Conservation (phyloP, 2,113 vertebrate genomes). For the Apteryx mantelli region DNA sequence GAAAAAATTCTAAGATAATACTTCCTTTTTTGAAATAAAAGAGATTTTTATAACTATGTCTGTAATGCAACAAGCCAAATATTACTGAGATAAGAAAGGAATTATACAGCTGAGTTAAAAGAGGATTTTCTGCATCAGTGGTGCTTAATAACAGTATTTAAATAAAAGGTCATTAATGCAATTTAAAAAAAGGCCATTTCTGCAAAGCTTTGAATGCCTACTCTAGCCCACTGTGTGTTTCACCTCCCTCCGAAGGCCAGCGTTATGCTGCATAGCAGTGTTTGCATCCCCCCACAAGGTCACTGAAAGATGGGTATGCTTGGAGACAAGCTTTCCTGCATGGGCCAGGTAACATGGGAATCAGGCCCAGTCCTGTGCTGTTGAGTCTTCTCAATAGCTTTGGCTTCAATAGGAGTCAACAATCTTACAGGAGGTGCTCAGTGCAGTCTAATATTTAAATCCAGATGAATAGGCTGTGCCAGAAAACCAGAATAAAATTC, state of each 20-base stretch:
- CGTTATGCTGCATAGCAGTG: accelerated
- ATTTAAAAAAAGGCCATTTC: neutral
- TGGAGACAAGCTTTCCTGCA: neutral
- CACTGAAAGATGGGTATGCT: neutral
- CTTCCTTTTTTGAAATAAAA: neutral
- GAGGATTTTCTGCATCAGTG: neutral
- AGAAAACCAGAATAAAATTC: neutral
- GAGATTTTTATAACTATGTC: neutral
- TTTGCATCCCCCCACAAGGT: neutral
- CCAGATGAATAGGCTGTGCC: neutral
- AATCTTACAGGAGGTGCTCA: neutral
- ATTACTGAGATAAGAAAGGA: neutral
- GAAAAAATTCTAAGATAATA: neutral
- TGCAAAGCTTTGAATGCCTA: neutral
- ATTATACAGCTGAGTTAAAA: neutral
- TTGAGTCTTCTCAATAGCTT: neutral
- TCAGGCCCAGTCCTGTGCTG: neutral
- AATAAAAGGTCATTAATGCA: neutral
- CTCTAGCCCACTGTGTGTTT: neutral
- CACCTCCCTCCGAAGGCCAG: accelerated
- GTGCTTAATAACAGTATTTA: neutral
- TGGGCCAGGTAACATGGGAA: neutral
- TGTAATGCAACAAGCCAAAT: neutral
- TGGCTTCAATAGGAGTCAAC: neutral
- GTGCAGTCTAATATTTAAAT: neutral